Conservation (phyloP, 2,888 invertebrate species). For the Selenia dentaria region DNA sequence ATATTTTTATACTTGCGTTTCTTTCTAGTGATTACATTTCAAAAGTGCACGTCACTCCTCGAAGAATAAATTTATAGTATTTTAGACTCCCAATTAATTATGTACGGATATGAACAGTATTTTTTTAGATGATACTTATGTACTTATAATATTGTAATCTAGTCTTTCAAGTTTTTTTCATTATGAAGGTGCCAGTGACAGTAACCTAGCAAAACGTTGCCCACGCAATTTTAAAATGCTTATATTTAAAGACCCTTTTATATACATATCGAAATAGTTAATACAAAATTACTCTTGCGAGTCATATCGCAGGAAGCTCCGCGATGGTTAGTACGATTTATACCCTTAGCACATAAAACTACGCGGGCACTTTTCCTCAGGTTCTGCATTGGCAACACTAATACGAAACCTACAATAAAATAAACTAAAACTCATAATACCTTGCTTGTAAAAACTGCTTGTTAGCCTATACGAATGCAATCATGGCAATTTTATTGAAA, state of each 20-base stretch:
- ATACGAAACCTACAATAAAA: not conserved
- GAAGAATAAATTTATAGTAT: constrained; percentile 12
- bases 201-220: no score
- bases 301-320: no score
- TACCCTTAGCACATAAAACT: no score
- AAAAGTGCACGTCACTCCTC: constrained; percentile 23
- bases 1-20: constrained; percentile 39
- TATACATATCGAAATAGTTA: no score
- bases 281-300: no score
- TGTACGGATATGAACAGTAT: constrained; percentile 15
- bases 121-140: constrained; percentile 25
- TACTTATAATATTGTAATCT: constrained; percentile 16
- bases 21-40: constrained; percentile 20
- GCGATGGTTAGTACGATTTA: no score
- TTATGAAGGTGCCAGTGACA: not conserved
- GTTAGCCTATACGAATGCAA: constrained; percentile 8
- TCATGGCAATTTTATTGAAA: not conserved
- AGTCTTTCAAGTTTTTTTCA: constrained; percentile 21
- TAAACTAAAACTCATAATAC: not conserved
- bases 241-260: no score
- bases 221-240: no score
- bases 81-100: constrained; percentile 7
- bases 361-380: not conserved
- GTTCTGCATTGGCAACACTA: not conserved
- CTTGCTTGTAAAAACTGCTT: constrained; percentile 13